phyloP scores from a whole-genome alignment of 1,140 invertebrate genomes.

The Heliconius melpomene region DNA sequence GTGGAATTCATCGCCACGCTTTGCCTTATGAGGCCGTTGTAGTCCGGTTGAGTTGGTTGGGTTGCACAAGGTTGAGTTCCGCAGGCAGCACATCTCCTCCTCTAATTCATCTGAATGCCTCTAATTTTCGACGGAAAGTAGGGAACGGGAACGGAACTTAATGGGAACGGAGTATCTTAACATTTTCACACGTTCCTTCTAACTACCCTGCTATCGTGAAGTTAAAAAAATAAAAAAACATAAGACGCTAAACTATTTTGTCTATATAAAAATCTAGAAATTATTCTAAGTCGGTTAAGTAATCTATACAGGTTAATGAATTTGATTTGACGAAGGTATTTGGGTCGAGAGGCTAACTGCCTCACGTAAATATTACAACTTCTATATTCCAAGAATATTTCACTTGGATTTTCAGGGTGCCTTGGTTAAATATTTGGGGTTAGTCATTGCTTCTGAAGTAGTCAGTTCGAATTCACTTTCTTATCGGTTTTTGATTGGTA shows the following conservation, averaged over 20 bases:
- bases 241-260: neutral
- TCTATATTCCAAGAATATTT: neutral
- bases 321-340: neutral
- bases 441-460: neutral
- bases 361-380: neutral
- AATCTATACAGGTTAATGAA: neutral
- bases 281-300: neutral
- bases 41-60: no score
- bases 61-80: no score
- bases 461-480: no score
- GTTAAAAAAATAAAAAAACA: neutral
- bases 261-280: neutral
- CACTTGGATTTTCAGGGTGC: neutral
- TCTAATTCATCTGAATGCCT: no score
- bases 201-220: neutral
- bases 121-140: no score
- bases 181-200: neutral
- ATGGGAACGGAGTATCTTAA: neutral
- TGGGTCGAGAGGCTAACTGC: neutral
- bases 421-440: neutral
- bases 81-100: no score
- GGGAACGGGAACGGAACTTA: neutral
- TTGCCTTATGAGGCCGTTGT: neutral
- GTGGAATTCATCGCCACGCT: neutral
- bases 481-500: no score